Evolutionary conservation across 1,140 invertebrate species (phyloP).

Genomic region (Megalonaias nervosa): DNA sequence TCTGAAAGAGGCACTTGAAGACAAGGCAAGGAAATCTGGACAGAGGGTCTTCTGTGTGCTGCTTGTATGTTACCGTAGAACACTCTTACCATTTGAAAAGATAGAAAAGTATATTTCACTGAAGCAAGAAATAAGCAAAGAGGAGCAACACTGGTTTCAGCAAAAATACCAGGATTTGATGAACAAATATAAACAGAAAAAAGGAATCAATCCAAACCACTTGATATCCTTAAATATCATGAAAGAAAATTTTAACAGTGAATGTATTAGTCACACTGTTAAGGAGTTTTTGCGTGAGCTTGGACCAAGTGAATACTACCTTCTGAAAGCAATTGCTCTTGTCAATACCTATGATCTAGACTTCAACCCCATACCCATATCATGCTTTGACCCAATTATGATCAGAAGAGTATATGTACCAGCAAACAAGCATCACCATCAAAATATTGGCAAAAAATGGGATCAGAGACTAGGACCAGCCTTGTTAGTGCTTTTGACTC

Average conservation of each 20-base stretch:
- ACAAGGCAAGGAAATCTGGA: conserved; percentile 24
- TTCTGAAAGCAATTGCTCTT: conserved; percentile 39
- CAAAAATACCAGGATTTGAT: conserved; percentile 32
- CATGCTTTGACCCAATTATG: conserved; percentile 39
- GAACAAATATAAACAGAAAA: conserved; percentile 19
- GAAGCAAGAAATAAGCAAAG: conserved; percentile 23
- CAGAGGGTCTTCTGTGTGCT: conserved; percentile 32
- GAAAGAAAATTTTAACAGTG: conserved; percentile 42
- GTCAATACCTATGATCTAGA: conserved; percentile 38
- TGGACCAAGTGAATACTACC: conserved; percentile 6
- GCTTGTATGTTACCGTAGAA: conserved; percentile 29
- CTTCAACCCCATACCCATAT: conserved; percentile 27
- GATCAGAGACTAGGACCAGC: neutral
- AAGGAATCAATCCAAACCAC: conserved; percentile 26
- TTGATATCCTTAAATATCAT: conserved; percentile 43
- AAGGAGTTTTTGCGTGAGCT: conserved; percentile 20
- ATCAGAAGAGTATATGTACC: neutral
- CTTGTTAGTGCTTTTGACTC: conserved; percentile 18
- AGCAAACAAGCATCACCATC: neutral
- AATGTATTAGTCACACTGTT: conserved; percentile 36
- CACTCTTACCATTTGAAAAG: neutral
- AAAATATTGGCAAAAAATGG: neutral
- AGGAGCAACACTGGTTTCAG: conserved; percentile 38
- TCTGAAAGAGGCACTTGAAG: conserved; percentile 32
- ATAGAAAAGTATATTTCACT: conserved; percentile 20